Evolutionary conservation across 2,888 invertebrate species (phyloP).

Genomic region (Thera obeliscata): DNA sequence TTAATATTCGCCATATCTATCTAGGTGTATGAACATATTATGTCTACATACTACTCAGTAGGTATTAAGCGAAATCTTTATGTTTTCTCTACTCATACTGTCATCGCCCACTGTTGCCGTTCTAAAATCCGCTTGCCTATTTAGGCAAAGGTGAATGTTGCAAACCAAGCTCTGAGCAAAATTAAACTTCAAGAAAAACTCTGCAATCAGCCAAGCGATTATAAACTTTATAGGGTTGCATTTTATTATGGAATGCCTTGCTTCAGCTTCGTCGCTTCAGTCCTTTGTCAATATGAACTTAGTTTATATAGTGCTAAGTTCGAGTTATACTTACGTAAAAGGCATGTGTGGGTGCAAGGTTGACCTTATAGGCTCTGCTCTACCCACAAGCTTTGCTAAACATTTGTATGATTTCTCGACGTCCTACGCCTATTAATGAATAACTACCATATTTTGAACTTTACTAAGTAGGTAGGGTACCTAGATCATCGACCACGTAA

Average conservation of each 20-base stretch:
- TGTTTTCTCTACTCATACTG: conserved; percentile 59
- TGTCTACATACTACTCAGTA: background rate
- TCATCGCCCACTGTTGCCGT: conserved; percentile 77
- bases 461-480: too few relatives aligned
- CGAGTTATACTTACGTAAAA: conserved; percentile 68
- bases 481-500: too few relatives aligned
- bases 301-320: conserved; percentile 63
- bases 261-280: conserved; percentile 40
- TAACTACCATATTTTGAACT: background rate
- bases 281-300: conserved; percentile 39
- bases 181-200: conserved; percentile 44
- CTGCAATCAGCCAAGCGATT: conserved; percentile 26
- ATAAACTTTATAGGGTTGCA: conserved; percentile 17
- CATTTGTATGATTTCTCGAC: conserved; percentile 79
- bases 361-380: conserved; percentile 81
- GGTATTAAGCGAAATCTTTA: background rate
- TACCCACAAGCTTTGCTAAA: conserved; percentile 75
- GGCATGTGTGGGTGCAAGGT: conserved; percentile 83
- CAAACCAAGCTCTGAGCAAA: conserved; percentile 58
- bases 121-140: conserved; percentile 83
- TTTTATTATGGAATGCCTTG: conserved; percentile 43
- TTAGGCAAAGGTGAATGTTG: conserved; percentile 84
- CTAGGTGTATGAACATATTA: too few relatives aligned
- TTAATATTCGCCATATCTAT: too few relatives aligned
- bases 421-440: conserved; percentile 72